Base-by-base conservation (phyloP, 2,113 vertebrate species). In the Pterocles burchelli region DNA sequence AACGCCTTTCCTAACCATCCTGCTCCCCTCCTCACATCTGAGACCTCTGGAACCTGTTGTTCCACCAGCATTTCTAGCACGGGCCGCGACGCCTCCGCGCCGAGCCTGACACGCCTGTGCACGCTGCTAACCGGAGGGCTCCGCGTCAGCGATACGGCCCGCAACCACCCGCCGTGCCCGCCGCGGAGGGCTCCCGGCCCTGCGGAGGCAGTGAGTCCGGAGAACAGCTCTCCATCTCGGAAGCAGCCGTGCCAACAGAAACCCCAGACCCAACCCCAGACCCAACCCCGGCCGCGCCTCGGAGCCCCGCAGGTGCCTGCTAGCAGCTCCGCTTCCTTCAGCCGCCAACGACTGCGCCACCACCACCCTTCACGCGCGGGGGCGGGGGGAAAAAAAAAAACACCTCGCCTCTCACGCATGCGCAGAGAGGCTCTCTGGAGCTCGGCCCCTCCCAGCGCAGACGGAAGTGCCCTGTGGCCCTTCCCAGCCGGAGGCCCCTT, bases 211-310 rank as follows among this genome's bases (percentile, higher is more conserved):
- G 5, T 1, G 34, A 9, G 10, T 13, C 12, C 25, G 13, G 14
- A 12, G 25, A 2, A 2, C 34, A 21, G 17, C 33, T 4, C 5
- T 2, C 16, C 28, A 0, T 2, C 11, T 4, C 17, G 5, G 17
- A 10, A 26, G 11, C n/a, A 5, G 12, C 34, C 2, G 8, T 3
- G 7, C 2, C 16, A 3, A 3, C 15, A 12, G 2, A 5, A 0
- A 3, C 22, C 24, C 1, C 38, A 41, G 49, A 13, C 4, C 10
- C 17, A 0, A 3, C 22, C 24, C 1, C 38, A 41, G 49, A 13
- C 4, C 10, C 17, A n/a, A n/a, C 5, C 5, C 2, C 41, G 3
- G 6, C 26, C 3, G 7, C 0, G 9, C 16, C 7, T 10, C 9
- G 2, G 5, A 2, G 29, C 19, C 7, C 45, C 1, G 61, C 51